Evolutionary conservation across 1,140 invertebrate species (phyloP).

Genomic region (Scaptomyza pallida): DNA sequence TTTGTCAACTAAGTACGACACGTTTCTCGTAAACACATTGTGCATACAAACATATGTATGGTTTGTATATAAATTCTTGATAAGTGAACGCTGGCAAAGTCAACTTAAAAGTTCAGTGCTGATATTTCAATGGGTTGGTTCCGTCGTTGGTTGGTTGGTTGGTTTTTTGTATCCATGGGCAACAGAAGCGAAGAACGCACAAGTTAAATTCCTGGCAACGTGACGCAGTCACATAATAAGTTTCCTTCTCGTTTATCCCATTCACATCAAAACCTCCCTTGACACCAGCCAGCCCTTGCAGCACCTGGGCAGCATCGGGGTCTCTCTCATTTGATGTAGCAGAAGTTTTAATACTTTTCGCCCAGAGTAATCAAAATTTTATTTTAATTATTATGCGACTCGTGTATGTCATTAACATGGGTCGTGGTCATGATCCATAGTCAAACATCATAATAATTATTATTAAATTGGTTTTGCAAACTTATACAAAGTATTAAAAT

Average conservation of each 20-base stretch:
- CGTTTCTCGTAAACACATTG: too few species aligned
- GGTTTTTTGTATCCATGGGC: neutral
- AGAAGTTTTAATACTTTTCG: constrained; percentile 36
- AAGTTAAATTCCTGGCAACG: neutral
- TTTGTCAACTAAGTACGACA: too few species aligned
- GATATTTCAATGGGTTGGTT: neutral
- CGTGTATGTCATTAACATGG: too few species aligned
- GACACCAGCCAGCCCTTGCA: neutral
- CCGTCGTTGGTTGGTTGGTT: too few species aligned
- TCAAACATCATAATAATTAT: too few species aligned
- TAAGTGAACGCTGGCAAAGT: neutral
- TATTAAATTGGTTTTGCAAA: too few species aligned
- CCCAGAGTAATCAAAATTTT: constrained; percentile 28
- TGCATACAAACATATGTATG: neutral
- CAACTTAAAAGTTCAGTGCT: neutral
- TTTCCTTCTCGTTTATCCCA: neutral
- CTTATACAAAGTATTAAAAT: too few species aligned
- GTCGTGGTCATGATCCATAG: too few species aligned
- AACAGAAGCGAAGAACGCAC: neutral
- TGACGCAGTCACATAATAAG: constrained; percentile 9
- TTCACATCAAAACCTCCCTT: neutral
- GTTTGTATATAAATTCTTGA: neutral
- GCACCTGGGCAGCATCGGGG: neutral
- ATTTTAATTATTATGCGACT: constrained; percentile 26
- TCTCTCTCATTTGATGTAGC: constrained; percentile 17